Percentiles rank a stretch among this genome's conserved stretches.
Evolutionary conservation across 2,113 vertebrate species (phyloP).

Genomic region (Tylochromis polylepis): DNA sequence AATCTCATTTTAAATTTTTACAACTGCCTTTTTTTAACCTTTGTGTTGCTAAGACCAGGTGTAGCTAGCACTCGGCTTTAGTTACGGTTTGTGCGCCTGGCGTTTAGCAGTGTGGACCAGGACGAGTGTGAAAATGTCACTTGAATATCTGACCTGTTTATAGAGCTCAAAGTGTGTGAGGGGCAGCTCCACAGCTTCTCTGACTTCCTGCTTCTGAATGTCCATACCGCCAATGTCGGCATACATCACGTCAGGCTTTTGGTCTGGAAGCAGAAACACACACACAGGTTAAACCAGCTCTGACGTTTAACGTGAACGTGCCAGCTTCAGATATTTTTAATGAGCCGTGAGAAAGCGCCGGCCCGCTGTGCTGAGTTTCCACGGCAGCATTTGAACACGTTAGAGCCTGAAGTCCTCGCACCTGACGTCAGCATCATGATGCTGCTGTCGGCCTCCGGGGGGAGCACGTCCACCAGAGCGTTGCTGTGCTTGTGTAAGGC

Average conservation of each 20-base stretch:
- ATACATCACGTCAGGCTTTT: conserved; percentile 95
- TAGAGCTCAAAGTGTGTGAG: conserved; percentile 96
- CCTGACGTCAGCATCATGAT: conserved; percentile 97
- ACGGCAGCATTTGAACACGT: background rate
- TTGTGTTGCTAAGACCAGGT: background rate
- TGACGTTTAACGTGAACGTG: background rate
- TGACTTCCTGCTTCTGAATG: conserved; percentile 95
- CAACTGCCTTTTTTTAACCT: background rate
- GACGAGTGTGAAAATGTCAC: background rate
- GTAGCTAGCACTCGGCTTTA: background rate
- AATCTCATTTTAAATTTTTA: background rate
- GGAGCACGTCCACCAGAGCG: conserved; percentile 89
- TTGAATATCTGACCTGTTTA: conserved; percentile 76
- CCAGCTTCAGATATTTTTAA: background rate
- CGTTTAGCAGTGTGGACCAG: background rate
- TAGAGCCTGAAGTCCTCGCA: background rate
- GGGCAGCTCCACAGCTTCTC: conserved; percentile 91
- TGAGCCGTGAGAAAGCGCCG: background rate
- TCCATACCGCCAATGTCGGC: conserved; percentile 96
- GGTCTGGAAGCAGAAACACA: conserved; percentile 74
- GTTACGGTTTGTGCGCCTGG: rapidly evolving
- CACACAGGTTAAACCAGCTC: background rate
- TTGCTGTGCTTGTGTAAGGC: conserved; percentile 97
- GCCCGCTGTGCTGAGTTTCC: background rate
- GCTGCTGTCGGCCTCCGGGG: conserved; percentile 94